These are phyloP conservation scores for Eristalis tenax DNA, from an alignment of 2,888 invertebrate species.

Conservation along the genomic window DNA sequence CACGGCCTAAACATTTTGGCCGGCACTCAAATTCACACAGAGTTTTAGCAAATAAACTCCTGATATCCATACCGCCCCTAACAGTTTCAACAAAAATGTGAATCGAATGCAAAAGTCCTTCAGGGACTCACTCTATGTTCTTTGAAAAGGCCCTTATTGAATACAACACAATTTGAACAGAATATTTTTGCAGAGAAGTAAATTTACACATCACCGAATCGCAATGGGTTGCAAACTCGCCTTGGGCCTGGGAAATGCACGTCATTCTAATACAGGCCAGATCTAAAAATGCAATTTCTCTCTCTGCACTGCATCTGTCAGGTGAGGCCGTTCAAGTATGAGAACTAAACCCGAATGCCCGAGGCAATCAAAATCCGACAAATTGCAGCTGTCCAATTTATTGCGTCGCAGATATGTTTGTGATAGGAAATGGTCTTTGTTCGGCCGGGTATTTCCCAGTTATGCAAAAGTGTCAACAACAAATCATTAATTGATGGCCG, in stretches of 20 bases:
- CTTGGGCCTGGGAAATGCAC: not conserved
- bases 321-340: not conserved
- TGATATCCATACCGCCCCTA: not conserved
- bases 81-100: not conserved
- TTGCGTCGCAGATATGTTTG: not conserved
- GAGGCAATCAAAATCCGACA: not conserved
- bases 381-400: slow-evolving; percentile 3
- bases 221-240: not conserved
- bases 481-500: not conserved
- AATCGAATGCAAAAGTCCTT: not conserved
- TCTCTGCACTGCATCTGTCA: not conserved
- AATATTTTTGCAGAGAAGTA: not conserved
- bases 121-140: not conserved
- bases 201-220: slow-evolving; percentile 3
- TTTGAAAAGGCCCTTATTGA: not conserved
- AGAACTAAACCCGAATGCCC: not conserved
- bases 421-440: not conserved
- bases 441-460: not conserved
- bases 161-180: not conserved
- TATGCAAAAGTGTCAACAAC: not conserved
- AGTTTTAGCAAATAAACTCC: not conserved
- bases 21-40: not conserved
- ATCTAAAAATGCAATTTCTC: not conserved
- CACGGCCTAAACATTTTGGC: not conserved
- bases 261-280: not conserved